Percentiles rank a stretch among this genome's conserved stretches.
phyloP scores from a whole-genome alignment of 2,113 vertebrate genomes.

The Neolamprologus brichardi region DNA sequence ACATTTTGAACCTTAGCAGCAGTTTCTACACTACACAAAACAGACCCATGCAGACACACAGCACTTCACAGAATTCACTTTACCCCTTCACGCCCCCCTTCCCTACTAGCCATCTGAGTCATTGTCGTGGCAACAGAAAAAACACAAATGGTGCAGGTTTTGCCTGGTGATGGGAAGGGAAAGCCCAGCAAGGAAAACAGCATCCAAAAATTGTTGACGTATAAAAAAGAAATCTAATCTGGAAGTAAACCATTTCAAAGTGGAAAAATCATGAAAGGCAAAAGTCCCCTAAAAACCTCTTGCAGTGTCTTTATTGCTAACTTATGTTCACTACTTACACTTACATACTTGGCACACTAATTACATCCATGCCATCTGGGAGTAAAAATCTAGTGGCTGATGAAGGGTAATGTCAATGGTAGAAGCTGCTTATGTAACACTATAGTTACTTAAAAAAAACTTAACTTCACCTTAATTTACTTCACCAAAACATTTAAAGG shows the following conservation, averaged over 20 bases:
- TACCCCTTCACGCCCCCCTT: not conserved
- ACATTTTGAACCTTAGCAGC: not conserved
- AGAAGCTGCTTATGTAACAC: not conserved
- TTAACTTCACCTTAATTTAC: not conserved
- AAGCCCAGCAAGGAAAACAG: not conserved
- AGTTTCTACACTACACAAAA: not conserved
- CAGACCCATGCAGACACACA: not conserved
- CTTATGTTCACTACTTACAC: not conserved
- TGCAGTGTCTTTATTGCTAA: not conserved
- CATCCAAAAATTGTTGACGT: not conserved
- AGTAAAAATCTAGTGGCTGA: not conserved
- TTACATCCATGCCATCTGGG: not conserved
- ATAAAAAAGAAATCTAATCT: not conserved
- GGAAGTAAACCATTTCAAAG: not conserved
- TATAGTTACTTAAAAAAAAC: not conserved
- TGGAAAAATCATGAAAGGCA: constrained; percentile 13
- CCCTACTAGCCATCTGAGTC: constrained; percentile 1
- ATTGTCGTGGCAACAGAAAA: constrained; percentile 39
- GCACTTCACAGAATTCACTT: not conserved
- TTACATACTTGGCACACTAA: not conserved
- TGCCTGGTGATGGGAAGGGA: not conserved
- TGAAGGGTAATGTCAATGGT: not conserved
- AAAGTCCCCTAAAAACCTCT: not conserved
- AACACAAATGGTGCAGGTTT: constrained; percentile 8
- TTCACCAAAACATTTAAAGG: not conserved